phyloP scores from a whole-genome alignment of 2,888 invertebrate genomes.

The Pollenia amentaria region DNA sequence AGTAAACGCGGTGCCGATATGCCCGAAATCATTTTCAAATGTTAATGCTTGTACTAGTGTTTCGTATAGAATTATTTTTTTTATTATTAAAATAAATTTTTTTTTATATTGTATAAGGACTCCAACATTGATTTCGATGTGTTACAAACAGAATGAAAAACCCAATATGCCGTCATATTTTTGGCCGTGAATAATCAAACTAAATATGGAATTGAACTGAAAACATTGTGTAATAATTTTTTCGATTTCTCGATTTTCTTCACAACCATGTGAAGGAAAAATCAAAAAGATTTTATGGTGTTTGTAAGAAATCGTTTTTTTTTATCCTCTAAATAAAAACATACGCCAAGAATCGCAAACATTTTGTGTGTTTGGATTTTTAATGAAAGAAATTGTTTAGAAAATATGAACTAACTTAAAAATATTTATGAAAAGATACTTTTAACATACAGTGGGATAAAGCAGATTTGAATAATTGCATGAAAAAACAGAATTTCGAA shows the following conservation, averaged over 20 bases:
- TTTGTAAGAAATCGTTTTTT: constrained; percentile 41
- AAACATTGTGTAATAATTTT: constrained; percentile 34
- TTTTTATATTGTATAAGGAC: too few relatives aligned
- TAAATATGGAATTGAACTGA: constrained; percentile 21
- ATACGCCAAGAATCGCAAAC: constrained; percentile 47
- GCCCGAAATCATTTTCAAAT: too few relatives aligned
- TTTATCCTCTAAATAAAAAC: constrained; percentile 46
- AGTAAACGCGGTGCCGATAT: too few relatives aligned
- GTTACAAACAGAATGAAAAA: too few relatives aligned
- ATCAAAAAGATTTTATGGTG: constrained; percentile 51
- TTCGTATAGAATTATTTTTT: too few relatives aligned
- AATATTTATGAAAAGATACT: constrained; percentile 28
- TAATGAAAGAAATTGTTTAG: constrained; percentile 24
- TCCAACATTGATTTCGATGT: too few relatives aligned
- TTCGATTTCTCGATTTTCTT: constrained; percentile 21
- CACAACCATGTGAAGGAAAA: not conserved
- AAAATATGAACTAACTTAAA: constrained; percentile 24
- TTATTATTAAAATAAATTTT: too few relatives aligned
- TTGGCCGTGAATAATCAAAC: too few relatives aligned
- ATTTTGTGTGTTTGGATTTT: constrained; percentile 39
- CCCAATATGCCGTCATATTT: too few relatives aligned
- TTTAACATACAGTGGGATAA: constrained; percentile 7
- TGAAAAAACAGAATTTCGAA: too few relatives aligned
- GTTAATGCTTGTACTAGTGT: too few relatives aligned
- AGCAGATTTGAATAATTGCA: not conserved